Evolutionary conservation across 37 sponge, comb jelly and placozoan species (phyloP).

Genomic region (Bolinopsis microptera): DNA sequence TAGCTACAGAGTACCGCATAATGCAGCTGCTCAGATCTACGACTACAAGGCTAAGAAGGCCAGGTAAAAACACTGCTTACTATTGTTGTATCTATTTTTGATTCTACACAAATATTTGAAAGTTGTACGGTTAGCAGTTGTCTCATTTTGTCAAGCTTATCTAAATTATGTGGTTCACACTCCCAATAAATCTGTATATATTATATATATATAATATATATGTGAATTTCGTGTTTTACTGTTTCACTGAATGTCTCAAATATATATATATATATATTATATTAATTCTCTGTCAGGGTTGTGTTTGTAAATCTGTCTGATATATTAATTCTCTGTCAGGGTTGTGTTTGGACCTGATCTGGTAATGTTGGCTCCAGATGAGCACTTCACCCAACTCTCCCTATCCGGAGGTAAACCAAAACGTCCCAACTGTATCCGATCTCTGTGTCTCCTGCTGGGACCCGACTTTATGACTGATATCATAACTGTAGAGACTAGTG

Average conservation of each 20-base stretch:
- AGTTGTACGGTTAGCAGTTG: too few relatives aligned
- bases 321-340: conserved; percentile 68
- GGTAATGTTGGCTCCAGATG: conserved; percentile 98
- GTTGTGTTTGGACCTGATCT: conserved; percentile 98
- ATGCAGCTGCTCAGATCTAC: conserved; percentile 98
- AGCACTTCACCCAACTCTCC: conserved; percentile 99
- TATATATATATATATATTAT: too few relatives aligned
- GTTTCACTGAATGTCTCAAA: too few relatives aligned
- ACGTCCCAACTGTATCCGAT: conserved; percentile 93
- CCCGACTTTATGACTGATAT: conserved; percentile 99
- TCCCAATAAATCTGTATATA: too few relatives aligned
- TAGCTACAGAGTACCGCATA: conserved; percentile 95
- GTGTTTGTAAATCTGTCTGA: background rate
- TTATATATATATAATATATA: too few relatives aligned
- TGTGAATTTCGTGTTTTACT: too few relatives aligned
- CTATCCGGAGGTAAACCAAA: conserved; percentile 99
- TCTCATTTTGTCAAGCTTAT: background rate
- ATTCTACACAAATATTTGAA: too few relatives aligned
- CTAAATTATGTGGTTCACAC: too few relatives aligned
- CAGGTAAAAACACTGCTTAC: conserved; percentile 24
- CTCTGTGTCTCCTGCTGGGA: conserved; percentile 97
- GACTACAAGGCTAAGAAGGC: conserved; percentile 99
- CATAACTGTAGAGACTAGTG: conserved; percentile 98
- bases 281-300: background rate
- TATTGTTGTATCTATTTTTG: too few relatives aligned